These are phyloP conservation scores for Resseliella maxima DNA, from an alignment of 2,888 invertebrate species.

Conservation along the genomic window DNA sequence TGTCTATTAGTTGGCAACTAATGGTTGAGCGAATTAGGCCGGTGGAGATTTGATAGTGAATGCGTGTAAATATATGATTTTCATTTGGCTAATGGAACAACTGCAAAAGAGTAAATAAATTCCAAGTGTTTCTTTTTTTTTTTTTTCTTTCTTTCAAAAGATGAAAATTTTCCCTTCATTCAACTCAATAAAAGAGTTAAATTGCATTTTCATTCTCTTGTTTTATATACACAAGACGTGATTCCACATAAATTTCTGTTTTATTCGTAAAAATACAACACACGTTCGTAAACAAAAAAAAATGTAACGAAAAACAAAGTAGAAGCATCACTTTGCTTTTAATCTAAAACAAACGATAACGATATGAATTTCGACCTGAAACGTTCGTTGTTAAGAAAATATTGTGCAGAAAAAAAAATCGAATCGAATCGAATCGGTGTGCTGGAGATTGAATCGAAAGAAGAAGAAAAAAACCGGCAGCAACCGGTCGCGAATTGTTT, in stretches of 20 bases:
- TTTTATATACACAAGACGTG: not conserved
- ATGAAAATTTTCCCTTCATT: too few relatives aligned
- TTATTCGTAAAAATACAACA: too few relatives aligned
- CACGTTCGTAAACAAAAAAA: too few relatives aligned
- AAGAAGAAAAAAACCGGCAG: not conserved
- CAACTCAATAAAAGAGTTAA: not conserved
- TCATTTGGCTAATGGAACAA: not conserved
- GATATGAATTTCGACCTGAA: conserved; percentile 14
- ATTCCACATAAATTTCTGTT: not conserved
- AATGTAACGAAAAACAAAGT: not conserved
- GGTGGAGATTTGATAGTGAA: not conserved
- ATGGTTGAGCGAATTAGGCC: not conserved
- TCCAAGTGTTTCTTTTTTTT: not conserved
- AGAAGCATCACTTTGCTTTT: conserved; percentile 28
- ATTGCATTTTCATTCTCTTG: conserved; percentile 31
- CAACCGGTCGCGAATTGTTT: not conserved
- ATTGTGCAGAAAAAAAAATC: not conserved
- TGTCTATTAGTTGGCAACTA: not conserved
- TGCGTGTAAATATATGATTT: not conserved
- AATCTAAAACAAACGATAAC: conserved; percentile 10
- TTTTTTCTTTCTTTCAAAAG: too few relatives aligned
- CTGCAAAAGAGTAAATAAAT: not conserved
- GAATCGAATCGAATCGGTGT: not conserved
- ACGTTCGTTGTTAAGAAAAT: not conserved
- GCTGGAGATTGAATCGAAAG: not conserved